Conservation (phyloP, 1,140 invertebrate genomes). For the Drosophila santomea region DNA sequence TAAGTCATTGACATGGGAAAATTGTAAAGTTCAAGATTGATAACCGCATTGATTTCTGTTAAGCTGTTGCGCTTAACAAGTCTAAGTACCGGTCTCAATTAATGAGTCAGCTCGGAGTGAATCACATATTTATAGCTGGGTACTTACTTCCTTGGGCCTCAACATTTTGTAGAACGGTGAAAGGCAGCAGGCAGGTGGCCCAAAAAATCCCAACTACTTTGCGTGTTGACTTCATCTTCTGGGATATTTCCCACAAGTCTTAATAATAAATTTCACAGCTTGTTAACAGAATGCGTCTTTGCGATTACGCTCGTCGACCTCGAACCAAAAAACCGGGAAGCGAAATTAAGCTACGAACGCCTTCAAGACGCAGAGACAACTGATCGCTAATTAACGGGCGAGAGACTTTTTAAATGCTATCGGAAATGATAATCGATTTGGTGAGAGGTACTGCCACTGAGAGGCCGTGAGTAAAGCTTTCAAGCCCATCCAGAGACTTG, state of each 20-base stretch:
- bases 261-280: conserved; percentile 16
- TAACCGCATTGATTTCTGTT: conserved; percentile 9
- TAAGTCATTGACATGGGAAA: conserved; percentile 10
- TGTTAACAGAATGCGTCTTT: conserved; percentile 18
- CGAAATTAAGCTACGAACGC: background rate
- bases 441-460: background rate
- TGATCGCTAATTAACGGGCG: conserved; percentile 13
- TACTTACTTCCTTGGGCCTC: conserved; percentile 70
- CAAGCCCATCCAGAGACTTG: conserved; percentile 2
- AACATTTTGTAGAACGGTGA: conserved; percentile 30
- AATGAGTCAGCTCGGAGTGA: conserved; percentile 45
- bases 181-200: conserved; percentile 22
- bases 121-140: conserved; percentile 21
- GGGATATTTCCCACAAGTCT: conserved; percentile 37
- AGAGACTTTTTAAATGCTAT: conserved; percentile 40
- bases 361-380: conserved; percentile 10
- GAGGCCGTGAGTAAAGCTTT: conserved; percentile 24
- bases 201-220: conserved; percentile 35
- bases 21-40: conserved; percentile 4
- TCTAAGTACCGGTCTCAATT: conserved; percentile 3
- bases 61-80: conserved; percentile 14
- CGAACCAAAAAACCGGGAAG: conserved; percentile 23
- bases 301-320: conserved; percentile 38
- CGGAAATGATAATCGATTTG: conserved; percentile 9
- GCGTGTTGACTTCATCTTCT: conserved; percentile 46